Base-by-base conservation (phyloP, 2,797 vertebrate genomes). In the Podargus strigoides region DNA sequence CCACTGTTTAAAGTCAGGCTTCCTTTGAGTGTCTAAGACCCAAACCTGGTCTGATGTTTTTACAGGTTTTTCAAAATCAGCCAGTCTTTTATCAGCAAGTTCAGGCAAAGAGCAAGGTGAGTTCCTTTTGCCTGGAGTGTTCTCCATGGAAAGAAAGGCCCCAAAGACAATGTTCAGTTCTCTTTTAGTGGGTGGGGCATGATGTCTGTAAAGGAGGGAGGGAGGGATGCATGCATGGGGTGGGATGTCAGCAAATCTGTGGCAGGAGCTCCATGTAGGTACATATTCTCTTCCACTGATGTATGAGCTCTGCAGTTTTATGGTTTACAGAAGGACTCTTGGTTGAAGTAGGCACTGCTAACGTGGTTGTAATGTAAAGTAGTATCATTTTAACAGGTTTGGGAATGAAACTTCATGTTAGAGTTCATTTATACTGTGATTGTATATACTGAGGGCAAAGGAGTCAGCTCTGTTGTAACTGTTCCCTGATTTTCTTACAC, bases 101-200 rank as follows among this genome's bases (percentile, higher is more conserved):
- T 82, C 34, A 53, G 32, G 53, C 34, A 67, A 82, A 92, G 68
- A 77, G 10, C 4, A 49, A 74, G 46, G 34, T 36, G 18, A 68
- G 44, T 55, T 91, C 32, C 32, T 83, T 44, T 46, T 70, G 22
- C 4, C 18, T 78, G 36, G 20, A 47, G 12, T 44, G 17, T 23
- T 49, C n/a, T 39, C 12, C 9, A 6, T 44, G 34, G n/a, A 78
- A 77, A 85, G 23, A 76, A 80, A 36, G 6, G 28, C 17, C 6
- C 19, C 22, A 23, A 11, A 39, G 17, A 39, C 46, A 62, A 47
- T 0, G 1, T 28, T 50, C 1, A 6, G 1, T 46, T 83, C 10
- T 50, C 21, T 69, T 70, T 68, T 26, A 7, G 3, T 22, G 12
- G 3, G 3, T 22, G 12, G 3, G 10, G 4, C 1, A 1, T 27